Evolutionary conservation across 2,113 vertebrate genomes (phyloP), one percentile per base, ranked within the genome.

Genomic region (Nothobranchius furzeri): DNA sequence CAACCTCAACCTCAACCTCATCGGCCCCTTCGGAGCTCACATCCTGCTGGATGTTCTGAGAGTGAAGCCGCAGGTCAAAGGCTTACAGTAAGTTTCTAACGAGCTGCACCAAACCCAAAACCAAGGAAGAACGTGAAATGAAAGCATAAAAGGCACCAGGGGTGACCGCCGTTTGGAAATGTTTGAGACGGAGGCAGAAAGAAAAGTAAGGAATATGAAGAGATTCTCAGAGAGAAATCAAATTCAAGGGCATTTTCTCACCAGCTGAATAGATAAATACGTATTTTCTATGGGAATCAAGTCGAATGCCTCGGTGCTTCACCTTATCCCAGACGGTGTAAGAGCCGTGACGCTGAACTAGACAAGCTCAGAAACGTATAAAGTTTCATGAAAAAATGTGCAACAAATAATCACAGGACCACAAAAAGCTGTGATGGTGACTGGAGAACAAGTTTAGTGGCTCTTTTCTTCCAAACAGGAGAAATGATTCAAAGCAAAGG

Each of bases 1-100:
- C 67, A 95, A 94, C 85, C 92, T 95, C 46, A 95, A 95, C 82
- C 90, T 95, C 46, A 95, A 95, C 82, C 88, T 87, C 74, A 89
- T 95, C 0, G 90, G 94, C 53, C 93, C 92, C 0, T 79, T 73
- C 0, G 92, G 93, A 2, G 90, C 91, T 40, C 75, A 87, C 79
- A 87, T 87, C 56, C 88, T 95, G 20, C 82, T 94, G 64, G 88
- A 93, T 35, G 78, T 94, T 5, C 78, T 95, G 49, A 75, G 82
- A 45, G 84, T 70, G 17, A 94, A 93, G 76, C 90, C 90, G 37
- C 86, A 90, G 66, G 61, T 94, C 61, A 88, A 75, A 72, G 82
- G 88, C 64, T 71, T 95, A 43, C 86, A 93, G 94, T 95, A 85
- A 92, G 93, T 85, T 5, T 25, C 10, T 13, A 36, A 36, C 24